Base-by-base conservation (phyloP, 30 jellyfish, hydroid and myxozoan genomes). In the Clytia hemisphaerica region DNA sequence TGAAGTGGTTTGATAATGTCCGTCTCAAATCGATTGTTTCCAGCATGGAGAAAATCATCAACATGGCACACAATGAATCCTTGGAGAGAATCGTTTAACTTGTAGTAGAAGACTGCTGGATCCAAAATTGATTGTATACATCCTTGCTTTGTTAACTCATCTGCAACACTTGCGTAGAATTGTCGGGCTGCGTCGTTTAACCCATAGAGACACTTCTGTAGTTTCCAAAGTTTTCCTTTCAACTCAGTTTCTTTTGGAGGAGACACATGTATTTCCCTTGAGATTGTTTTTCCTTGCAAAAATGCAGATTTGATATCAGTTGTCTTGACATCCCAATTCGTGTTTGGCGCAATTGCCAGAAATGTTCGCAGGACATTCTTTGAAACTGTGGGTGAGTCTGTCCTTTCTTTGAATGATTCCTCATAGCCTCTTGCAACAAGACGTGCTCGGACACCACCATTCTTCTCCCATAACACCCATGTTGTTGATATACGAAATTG, bases 191-290 rank as follows among this genome's bases (percentile, higher is more conserved):
- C 83, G 36, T 71, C 83, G 29, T 5, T 27, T 18, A 71, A 33
- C 2, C 83, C 83, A 32, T 71, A 47, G 19, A 71, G 45, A 24
- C 34, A 30, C 14, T 22, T 32, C 32, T 48, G 33, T 42, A 71
- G n/a, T 29, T 51, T 71, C 75, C 83, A 71, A 18, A 71, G 1
- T 4, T 4, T 9, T 7, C 46, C 63, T 14, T 30, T 22, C 19
- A 42, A 46, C 18, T 22, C 27, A 49, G 83, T 76, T 38, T 74
- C 86, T 34, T n/a, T 24, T 19, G 72, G 88, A 3, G 79, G 88
- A 47, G 24, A 27, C 16, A 75, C n/a, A 32, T 33, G 63, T 7
- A 61, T 79, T 10, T 61, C 68, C 30, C 80, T 18, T 47, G 61
- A 54, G 26, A 75, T 45, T 4, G 14, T 21, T 3, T 46, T 60